These are phyloP conservation scores for Leptogaster cylindrica DNA, from an alignment of 2,888 invertebrate genomes.

Conservation along the genomic window DNA sequence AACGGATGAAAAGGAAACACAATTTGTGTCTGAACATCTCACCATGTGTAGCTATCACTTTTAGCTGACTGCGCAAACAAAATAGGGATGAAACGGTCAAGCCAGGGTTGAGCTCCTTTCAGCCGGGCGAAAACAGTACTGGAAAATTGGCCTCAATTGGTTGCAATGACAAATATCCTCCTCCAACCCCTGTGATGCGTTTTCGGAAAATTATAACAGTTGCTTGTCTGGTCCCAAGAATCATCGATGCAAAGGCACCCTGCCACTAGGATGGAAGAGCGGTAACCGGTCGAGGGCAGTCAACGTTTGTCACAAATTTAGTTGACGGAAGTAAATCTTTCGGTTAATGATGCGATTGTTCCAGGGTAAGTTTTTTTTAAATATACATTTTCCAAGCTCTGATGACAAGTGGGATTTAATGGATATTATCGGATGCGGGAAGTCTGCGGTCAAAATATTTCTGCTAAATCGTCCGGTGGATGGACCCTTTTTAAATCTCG, in stretches of 20 bases:
- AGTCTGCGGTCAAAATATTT: neutral
- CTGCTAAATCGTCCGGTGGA: too few relatives aligned
- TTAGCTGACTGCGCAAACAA: conserved; percentile 23
- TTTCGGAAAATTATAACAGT: conserved; percentile 16
- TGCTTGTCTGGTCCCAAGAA: neutral
- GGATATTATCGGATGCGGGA: conserved; percentile 16
- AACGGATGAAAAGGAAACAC: conserved; percentile 10
- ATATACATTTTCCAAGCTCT: neutral
- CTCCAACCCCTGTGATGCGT: neutral
- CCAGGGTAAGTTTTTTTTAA: neutral
- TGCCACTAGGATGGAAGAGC: neutral
- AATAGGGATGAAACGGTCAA: neutral
- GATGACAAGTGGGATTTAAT: conserved; percentile 6
- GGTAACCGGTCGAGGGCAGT: conserved; percentile 14
- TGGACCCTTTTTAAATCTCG: too few relatives aligned
- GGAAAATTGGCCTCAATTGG: conserved; percentile 26
- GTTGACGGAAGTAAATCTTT: conserved; percentile 35
- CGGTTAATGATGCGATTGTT: conserved; percentile 23
- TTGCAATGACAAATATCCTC: conserved; percentile 13
- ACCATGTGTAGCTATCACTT: conserved; percentile 12
- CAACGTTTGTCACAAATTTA: neutral
- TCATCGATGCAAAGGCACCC: conserved; percentile 18
- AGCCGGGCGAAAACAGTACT: neutral
- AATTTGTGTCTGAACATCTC: conserved; percentile 16
- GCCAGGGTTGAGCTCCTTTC: neutral